Evolutionary conservation across 2,888 invertebrate species (phyloP), one percentile per base, ranked within the genome.

Genomic region (Miltochrista miniata): DNA sequence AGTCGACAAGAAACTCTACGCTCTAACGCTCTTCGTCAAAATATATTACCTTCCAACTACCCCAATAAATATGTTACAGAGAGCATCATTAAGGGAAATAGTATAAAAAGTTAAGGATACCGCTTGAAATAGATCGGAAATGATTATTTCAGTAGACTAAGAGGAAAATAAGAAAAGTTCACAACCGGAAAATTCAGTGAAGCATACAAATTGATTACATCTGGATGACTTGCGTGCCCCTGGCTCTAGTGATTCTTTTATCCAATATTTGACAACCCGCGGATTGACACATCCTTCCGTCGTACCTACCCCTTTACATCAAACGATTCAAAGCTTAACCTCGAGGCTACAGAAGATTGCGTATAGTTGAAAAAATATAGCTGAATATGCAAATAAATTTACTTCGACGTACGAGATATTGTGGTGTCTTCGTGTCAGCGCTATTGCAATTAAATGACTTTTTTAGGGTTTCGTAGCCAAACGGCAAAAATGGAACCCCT

Each of bases 101-200:
- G 8, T 42, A 31, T 13, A 43, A 44, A 41, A 42, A 45, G 37
- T 39, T 30, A 34, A 37, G 41, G 14, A 10, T 42, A 14, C 10
- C 14, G 31, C 13, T 14, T 39, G 53, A 67, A 63, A 59, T 50
- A 46, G 38, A 24, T 51, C 64, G 68, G 65, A 65, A 68, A 64
- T 59, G 33, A 68, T 68, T 65, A 65, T 68, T 61, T 64, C 61
- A 68, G 45, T 54, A 61, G 59, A 51, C 42, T 52, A 51, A 58
- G 61, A 50, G 47, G 59, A 53, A 57, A 64, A 64, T 60, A 52
- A 43, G 45, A 58, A 50, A 45, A 50, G 48, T 68, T 68, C 58
- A 42, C 54, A 54, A 58, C 53, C 51, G 51, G 57, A 40, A 44
- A 10, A 35, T 8, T 40, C 48, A 35, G 24, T 61, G 54, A 61